Percentiles rank a stretch among this genome's conserved stretches.
Evolutionary conservation across 2,113 vertebrate genomes (phyloP).

Genomic region (Sprattus sprattus): DNA sequence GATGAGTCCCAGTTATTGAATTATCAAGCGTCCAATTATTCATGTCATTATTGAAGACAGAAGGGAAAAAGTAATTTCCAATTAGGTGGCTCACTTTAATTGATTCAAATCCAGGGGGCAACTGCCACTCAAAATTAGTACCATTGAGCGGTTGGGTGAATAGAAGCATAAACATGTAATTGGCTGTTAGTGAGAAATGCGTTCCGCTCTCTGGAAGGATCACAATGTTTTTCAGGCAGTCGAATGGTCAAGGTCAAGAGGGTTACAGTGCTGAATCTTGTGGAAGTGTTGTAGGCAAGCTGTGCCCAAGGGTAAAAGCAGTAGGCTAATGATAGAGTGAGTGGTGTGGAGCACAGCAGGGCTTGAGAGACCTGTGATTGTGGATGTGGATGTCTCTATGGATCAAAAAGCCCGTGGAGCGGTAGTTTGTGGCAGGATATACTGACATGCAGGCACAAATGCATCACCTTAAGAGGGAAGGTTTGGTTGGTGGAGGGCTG

Average conservation of each 20-base stretch:
- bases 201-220: slow-evolving; percentile 47
- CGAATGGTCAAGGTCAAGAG: slow-evolving; percentile 27
- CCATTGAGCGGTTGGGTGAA: slow-evolving; percentile 48
- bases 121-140: slow-evolving; percentile 70
- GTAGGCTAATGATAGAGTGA: neutral
- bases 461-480: neutral
- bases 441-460: neutral
- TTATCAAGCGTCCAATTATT: slow-evolving; percentile 72
- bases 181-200: slow-evolving; percentile 53
- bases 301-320: neutral
- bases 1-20: slow-evolving; percentile 69
- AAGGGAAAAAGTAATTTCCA: slow-evolving; percentile 64
- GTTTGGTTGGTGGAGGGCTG: neutral
- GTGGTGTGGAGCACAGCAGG: neutral
- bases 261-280: slow-evolving; percentile 16
- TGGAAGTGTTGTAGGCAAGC: neutral
- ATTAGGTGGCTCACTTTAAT: slow-evolving; percentile 73
- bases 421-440: neutral
- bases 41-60: slow-evolving; percentile 72
- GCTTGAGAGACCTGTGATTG: neutral
- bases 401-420: neutral
- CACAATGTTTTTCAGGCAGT: slow-evolving; percentile 1
- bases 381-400: neutral
- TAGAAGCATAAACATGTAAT: slow-evolving; percentile 67
- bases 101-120: slow-evolving; percentile 65